Base-by-base conservation (phyloP, 2,113 vertebrate species). In the Sinosuthora webbiana region DNA sequence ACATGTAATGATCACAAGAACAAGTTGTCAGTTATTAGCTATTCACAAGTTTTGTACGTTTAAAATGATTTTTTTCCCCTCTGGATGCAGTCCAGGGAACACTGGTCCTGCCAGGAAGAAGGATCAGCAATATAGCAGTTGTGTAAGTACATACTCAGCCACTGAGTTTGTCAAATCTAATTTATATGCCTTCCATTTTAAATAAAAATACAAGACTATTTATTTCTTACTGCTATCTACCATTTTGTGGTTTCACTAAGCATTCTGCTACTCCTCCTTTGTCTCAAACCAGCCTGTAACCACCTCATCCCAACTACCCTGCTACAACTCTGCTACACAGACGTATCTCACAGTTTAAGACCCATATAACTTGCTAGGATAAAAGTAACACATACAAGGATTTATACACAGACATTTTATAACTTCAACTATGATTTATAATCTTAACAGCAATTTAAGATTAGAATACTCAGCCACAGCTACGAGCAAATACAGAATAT, bases 401-500 rank as follows among this genome's bases (percentile, higher is more conserved):
- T n/a, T 73, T 55, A 53, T 14, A 68, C 9, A 31, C 5, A 53
- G 11, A 11, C 11, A 41, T 35, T 73, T 60, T 17, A 24, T 22
- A 62, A 44, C 49, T 67, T 49, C 49, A 70, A 79, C 33, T 47
- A 33, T 5, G 2, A 52, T 52, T 69, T 64, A 59, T 55, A 55
- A 69, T 27, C 20, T 85, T 60, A 79, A 69, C 28, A 49, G 24
- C 7, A 80, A 33, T 3, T 9, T 52, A 62, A 52, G 20, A 75
- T 75, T 17, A 83, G 33, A 75, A 24, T 27, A 60, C 6, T 0
- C 0, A 71, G 30, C 4, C 55, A 73, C 5, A 78, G 50, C 22
- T 45, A 64, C 22, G 63, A 42, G 35, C 6, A 5, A 67, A 67
- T 27, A 67, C 15, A 52, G 28, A 79, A 42, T 39, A 53, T n/a